A percentile compares a stretch with the other conserved stretches of the same genome.
Conservation (phyloP, 2,113 vertebrate genomes). For the Hippoglossus stenolepis region DNA sequence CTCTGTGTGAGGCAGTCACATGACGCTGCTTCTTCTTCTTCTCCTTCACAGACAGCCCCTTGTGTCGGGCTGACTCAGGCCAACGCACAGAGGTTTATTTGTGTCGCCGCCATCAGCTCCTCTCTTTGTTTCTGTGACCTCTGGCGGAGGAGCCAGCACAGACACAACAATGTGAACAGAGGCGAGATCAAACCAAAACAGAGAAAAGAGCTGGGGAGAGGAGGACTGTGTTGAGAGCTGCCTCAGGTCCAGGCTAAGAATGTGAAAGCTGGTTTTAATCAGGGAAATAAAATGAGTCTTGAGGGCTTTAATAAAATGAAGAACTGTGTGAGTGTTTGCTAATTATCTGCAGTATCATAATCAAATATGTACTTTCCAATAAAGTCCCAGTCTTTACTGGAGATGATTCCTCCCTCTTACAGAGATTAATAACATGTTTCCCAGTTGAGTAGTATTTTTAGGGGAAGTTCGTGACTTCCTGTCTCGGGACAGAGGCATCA, state of each 20-base stretch:
- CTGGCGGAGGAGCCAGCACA: slow-evolving; percentile 45
- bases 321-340: not conserved
- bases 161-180: slow-evolving; percentile 71
- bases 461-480: not conserved
- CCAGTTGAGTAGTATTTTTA: not conserved
- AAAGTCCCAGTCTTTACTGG: not conserved
- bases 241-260: slow-evolving; percentile 1
- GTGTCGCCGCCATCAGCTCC: slow-evolving; percentile 54
- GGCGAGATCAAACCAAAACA: slow-evolving; percentile 50
- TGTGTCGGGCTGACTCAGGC: slow-evolving; percentile 43
- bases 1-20: slow-evolving; percentile 58
- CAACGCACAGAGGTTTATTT: slow-evolving; percentile 65
- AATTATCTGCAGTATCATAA: too few species aligned
- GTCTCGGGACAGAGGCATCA: not conserved
- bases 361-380: not conserved
- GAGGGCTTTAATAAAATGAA: not conserved
- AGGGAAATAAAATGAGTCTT: not conserved
- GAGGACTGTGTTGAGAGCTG: not conserved
- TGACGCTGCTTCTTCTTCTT: slow-evolving; percentile 39
- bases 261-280: not conserved
- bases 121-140: slow-evolving; percentile 73
- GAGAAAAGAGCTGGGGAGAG: not conserved
- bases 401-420: not conserved
- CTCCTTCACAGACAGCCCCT: slow-evolving; percentile 44
- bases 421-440: not conserved